Evolutionary conservation across 2,888 invertebrate genomes (phyloP).

Genomic region (Syrphus vitripennis): DNA sequence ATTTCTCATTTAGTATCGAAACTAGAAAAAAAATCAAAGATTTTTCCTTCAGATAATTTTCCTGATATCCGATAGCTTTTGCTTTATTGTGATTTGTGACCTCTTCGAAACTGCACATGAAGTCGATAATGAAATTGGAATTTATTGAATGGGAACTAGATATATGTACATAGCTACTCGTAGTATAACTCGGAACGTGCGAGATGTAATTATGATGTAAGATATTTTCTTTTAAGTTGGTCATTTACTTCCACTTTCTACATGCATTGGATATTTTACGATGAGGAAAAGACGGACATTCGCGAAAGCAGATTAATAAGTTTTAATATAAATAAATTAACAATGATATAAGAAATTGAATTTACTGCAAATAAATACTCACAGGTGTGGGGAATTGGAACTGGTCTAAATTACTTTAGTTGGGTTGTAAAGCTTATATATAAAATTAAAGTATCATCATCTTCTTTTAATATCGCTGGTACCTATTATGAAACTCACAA

Average conservation of each 20-base stretch:
- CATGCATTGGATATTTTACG: neutral
- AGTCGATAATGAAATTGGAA: slow-evolving; percentile 50
- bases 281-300: slow-evolving; percentile 16
- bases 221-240: slow-evolving; percentile 23
- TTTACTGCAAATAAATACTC: neutral
- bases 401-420: too few species aligned
- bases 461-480: too few species aligned
- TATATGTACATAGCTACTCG: too few species aligned
- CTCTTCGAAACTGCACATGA: slow-evolving; percentile 3
- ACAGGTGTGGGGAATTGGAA: neutral
- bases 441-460: too few species aligned
- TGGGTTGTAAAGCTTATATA: too few species aligned
- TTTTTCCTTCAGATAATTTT: slow-evolving; percentile 8
- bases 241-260: slow-evolving; percentile 59
- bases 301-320: slow-evolving; percentile 15
- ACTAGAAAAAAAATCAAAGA: neutral
- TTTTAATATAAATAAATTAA: neutral
- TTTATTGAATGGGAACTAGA: slow-evolving; percentile 25
- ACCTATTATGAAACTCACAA: too few species aligned
- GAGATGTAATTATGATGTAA: slow-evolving; percentile 51
- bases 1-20: slow-evolving; percentile 48
- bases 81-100: slow-evolving; percentile 34
- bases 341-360: neutral
- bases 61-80: neutral
- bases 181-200: slow-evolving; percentile 28